These are phyloP conservation scores for Psix sp. DNA, from an alignment of 1,140 invertebrate species.

Conservation along the genomic window DNA sequence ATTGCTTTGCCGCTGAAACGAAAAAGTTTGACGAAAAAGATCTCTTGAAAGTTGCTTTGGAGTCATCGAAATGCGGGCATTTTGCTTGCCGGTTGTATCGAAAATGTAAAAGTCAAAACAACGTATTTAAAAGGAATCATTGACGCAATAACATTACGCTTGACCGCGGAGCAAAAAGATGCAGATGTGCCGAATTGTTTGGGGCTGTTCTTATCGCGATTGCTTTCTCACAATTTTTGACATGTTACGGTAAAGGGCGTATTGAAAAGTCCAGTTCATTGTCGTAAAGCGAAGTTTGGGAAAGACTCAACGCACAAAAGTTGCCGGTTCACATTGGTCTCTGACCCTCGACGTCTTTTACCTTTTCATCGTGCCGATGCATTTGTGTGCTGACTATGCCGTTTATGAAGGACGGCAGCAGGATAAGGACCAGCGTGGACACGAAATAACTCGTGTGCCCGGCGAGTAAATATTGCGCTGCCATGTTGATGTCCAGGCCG, in stretches of 20 bases:
- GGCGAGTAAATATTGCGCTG: constrained; percentile 71
- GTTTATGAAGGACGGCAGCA: constrained; percentile 78
- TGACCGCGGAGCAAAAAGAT: constrained; percentile 24
- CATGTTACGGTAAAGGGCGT: not conserved
- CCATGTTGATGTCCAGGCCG: constrained; percentile 77
- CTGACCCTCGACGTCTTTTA: constrained; percentile 46
- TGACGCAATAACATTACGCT: constrained; percentile 22
- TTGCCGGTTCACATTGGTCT: constrained; percentile 28
- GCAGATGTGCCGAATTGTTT: constrained; percentile 31
- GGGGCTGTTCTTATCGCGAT: constrained; percentile 36
- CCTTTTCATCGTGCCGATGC: constrained; percentile 74
- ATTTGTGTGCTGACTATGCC: constrained; percentile 77
- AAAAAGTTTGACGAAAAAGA: too few species aligned
- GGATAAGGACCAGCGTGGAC: constrained; percentile 76
- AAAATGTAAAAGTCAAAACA: too few species aligned
- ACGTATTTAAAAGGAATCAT: too few species aligned
- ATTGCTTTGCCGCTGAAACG: too few species aligned
- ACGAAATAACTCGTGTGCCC: constrained; percentile 71
- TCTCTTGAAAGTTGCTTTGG: too few species aligned
- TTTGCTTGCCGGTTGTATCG: too few species aligned
- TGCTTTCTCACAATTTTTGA: constrained; percentile 38
- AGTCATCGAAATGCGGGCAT: too few species aligned
- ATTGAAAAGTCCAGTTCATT: constrained; percentile 40
- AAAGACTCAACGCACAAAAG: constrained; percentile 9
- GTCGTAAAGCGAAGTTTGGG: not conserved